A percentile compares a stretch with the other conserved stretches of the same genome.
Conservation (phyloP, 2,797 vertebrate species). For the Graptemys geographica region DNA sequence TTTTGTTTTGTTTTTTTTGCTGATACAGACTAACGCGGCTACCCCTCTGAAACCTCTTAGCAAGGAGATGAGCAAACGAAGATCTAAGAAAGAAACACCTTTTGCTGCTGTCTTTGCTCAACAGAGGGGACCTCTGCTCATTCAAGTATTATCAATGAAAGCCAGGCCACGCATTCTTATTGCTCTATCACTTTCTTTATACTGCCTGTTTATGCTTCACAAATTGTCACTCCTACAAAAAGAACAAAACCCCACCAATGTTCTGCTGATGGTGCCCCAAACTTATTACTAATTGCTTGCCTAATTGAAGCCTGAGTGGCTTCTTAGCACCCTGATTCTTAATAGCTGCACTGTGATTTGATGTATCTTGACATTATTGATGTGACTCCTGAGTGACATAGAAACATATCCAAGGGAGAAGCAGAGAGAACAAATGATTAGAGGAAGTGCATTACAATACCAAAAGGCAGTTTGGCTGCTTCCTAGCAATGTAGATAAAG, state of each 20-base stretch:
- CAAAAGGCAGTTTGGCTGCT: neutral
- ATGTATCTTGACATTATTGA: slow-evolving; percentile 60
- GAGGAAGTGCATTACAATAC: slow-evolving; percentile 41
- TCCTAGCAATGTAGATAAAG: neutral
- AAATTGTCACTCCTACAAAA: neutral
- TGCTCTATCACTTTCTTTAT: neutral
- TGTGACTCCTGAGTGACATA: slow-evolving; percentile 58
- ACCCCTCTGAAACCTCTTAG: neutral
- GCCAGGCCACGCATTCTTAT: neutral
- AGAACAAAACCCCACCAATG: neutral
- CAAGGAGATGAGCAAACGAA: neutral
- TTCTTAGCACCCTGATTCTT: slow-evolving; percentile 33
- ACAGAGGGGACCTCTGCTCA: neutral
- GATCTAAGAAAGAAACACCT: neutral
- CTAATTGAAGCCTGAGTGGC: slow-evolving; percentile 63
- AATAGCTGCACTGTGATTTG: slow-evolving; percentile 19
- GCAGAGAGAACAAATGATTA: slow-evolving; percentile 46
- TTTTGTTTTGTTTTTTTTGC: no score
- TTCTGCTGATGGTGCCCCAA: slow-evolving; percentile 35
- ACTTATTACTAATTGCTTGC: slow-evolving; percentile 39
- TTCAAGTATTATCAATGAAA: neutral
- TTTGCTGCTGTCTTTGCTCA: neutral
- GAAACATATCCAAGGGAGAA: slow-evolving; percentile 43
- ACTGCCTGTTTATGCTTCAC: neutral
- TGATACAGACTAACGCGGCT: no score